A percentile compares a stretch with the other conserved stretches of the same genome.
Evolutionary conservation across 1,140 invertebrate genomes (phyloP).

Genomic region (Lordiphosa collinella): DNA sequence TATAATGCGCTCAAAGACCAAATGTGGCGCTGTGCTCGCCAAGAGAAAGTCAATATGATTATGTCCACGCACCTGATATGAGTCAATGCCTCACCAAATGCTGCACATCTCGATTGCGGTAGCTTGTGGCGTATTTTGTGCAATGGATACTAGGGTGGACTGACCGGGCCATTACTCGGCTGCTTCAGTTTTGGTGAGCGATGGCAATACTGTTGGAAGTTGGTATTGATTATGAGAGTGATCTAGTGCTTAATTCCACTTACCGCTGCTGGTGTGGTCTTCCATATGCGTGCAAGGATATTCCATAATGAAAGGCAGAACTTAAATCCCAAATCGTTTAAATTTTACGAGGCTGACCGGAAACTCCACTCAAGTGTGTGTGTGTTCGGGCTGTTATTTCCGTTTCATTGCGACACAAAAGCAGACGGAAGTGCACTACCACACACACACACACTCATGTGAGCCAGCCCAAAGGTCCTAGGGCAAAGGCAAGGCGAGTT

Average conservation of each 20-base stretch:
- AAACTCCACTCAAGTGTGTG: conserved; percentile 25
- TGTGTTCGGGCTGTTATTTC: conserved; percentile 54
- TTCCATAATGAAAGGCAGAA: conserved; percentile 30
- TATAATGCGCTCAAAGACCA: conserved; percentile 63
- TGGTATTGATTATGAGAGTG: background rate
- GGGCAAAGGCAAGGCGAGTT: conserved; percentile 26
- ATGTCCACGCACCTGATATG: conserved; percentile 58
- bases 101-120: conserved; percentile 44
- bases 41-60: conserved; percentile 74
- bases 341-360: conserved; percentile 50
- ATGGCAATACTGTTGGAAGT: conserved; percentile 68
- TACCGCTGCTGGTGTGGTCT: conserved; percentile 71
- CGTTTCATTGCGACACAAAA: conserved; percentile 63
- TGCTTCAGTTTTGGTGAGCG: conserved; percentile 38
- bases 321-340: conserved; percentile 35
- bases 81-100: conserved; percentile 24
- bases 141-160: conserved; percentile 57
- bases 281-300: conserved; percentile 63
- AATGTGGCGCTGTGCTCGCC: conserved; percentile 37
- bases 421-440: conserved; percentile 51
- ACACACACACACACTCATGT: conserved; percentile 31
- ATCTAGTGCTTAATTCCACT: conserved; percentile 9
- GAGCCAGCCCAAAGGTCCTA: conserved; percentile 22
- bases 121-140: conserved; percentile 58
- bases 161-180: conserved; percentile 41